Percentiles rank a stretch among this genome's conserved stretches.
These are phyloP conservation scores for Lycocerus yunnanus DNA, from an alignment of 2,888 invertebrate species.

Conservation along the genomic window DNA sequence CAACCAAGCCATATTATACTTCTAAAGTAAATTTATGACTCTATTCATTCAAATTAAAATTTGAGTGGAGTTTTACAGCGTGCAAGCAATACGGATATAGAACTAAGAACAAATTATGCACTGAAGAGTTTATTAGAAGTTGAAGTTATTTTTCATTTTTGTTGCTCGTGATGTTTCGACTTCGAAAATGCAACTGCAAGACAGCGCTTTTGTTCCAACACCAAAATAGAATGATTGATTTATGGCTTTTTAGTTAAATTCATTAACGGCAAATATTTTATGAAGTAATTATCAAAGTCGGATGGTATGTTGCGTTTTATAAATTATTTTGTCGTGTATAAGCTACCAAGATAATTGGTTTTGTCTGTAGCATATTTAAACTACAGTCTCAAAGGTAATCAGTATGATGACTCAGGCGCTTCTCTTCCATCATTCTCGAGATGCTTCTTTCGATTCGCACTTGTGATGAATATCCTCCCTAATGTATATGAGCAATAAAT, in stretches of 20 bases:
- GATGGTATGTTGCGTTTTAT: neutral
- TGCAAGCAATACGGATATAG: conserved; percentile 35
- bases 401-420: conserved; percentile 24
- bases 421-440: conserved; percentile 33
- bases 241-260: conserved; percentile 1
- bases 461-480: conserved; percentile 50
- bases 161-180: conserved; percentile 32
- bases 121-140: conserved; percentile 45
- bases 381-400: conserved; percentile 27
- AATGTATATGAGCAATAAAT: conserved; percentile 53
- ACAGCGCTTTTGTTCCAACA: neutral
- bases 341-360: conserved; percentile 3
- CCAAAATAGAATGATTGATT: conserved; percentile 31
- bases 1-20: conserved; percentile 53
- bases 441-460: conserved; percentile 40
- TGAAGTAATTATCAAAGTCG: conserved; percentile 9
- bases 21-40: conserved; percentile 50
- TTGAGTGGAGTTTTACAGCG: conserved; percentile 50
- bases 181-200: neutral
- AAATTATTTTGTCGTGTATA: neutral
- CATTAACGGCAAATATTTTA: conserved; percentile 8
- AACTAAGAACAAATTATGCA: conserved; percentile 43
- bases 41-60: conserved; percentile 55
- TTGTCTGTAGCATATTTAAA: conserved; percentile 4
- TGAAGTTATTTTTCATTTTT: conserved; percentile 41